A percentile compares a stretch with the other conserved stretches of the same genome.
phyloP scores from a whole-genome alignment of 2,113 vertebrate species.

The Sorex fumeus region DNA sequence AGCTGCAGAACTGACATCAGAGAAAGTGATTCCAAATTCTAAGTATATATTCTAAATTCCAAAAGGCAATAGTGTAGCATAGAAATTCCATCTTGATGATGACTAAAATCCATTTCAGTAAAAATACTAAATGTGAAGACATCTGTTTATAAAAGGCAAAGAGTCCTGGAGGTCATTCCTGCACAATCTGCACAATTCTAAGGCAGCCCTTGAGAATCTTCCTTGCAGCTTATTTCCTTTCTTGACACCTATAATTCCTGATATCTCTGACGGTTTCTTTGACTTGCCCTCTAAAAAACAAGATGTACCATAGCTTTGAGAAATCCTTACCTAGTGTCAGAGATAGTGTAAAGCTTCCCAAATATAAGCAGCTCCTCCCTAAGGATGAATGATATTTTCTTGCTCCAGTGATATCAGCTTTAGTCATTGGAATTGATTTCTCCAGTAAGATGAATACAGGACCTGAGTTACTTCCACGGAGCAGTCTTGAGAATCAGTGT shows the following conservation, averaged over 20 bases:
- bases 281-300: not conserved
- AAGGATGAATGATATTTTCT: not conserved
- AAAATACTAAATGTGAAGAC: conserved; percentile 35
- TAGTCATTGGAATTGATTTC: not conserved
- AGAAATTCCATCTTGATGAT: conserved; percentile 50
- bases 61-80: conserved; percentile 57
- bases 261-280: not conserved
- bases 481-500: not conserved
- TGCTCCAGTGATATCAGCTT: not conserved
- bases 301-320: not conserved
- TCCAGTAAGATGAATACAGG: not conserved
- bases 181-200: not conserved
- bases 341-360: not conserved
- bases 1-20: conserved; percentile 75
- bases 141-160: conserved; percentile 15
- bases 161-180: not conserved
- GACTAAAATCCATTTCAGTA: conserved; percentile 49
- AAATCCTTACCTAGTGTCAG: not conserved
- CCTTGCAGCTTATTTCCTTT: not conserved
- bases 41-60: conserved; percentile 73
- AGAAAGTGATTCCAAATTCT: conserved; percentile 76
- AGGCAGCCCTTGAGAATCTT: conserved; percentile 2
- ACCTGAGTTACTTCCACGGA: not conserved
- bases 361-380: not conserved
- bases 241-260: not conserved